Conservation (phyloP, 2,888 invertebrate species). For the Philonicus albiceps region DNA sequence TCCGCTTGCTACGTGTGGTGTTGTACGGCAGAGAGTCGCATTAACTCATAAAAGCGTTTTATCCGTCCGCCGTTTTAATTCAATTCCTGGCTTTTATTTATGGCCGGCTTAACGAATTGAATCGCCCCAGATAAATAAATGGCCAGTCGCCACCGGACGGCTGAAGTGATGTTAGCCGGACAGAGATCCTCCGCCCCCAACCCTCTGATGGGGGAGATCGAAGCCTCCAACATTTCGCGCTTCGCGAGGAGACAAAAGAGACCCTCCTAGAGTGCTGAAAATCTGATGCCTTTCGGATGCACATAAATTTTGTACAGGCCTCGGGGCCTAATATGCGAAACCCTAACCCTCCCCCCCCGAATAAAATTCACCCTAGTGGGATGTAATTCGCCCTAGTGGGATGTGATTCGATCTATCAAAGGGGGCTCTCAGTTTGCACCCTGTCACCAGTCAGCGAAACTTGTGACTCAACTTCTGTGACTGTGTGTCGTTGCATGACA, state of each 20-base stretch:
- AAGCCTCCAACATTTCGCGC: background rate
- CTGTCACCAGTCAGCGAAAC: constrained; percentile 36
- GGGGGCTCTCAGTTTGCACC: constrained; percentile 23
- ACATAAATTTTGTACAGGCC: constrained; percentile 37
- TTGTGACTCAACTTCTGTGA: constrained; percentile 30
- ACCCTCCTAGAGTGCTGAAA: constrained; percentile 11
- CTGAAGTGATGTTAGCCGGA: constrained; percentile 34
- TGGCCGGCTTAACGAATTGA: constrained; percentile 46
- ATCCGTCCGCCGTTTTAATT: constrained; percentile 44
- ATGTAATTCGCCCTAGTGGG: background rate
- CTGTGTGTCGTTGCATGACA: constrained; percentile 8
- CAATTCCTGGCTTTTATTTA: constrained; percentile 47
- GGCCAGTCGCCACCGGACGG: constrained; percentile 40
- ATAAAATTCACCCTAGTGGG: background rate
- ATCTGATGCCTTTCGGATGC: constrained; percentile 38
- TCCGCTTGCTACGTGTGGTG: background rate
- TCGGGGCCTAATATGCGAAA: background rate
- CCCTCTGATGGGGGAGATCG: too few relatives aligned
- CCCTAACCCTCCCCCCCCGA: background rate
- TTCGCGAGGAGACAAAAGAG: constrained; percentile 9
- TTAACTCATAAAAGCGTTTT: constrained; percentile 47
- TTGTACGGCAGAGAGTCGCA: constrained; percentile 27
- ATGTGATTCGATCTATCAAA: background rate
- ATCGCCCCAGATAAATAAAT: constrained; percentile 45
- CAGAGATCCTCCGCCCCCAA: background rate